Evolutionary conservation across 2,113 vertebrate species (phyloP).

Genomic region (Atrichornis clamosus): DNA sequence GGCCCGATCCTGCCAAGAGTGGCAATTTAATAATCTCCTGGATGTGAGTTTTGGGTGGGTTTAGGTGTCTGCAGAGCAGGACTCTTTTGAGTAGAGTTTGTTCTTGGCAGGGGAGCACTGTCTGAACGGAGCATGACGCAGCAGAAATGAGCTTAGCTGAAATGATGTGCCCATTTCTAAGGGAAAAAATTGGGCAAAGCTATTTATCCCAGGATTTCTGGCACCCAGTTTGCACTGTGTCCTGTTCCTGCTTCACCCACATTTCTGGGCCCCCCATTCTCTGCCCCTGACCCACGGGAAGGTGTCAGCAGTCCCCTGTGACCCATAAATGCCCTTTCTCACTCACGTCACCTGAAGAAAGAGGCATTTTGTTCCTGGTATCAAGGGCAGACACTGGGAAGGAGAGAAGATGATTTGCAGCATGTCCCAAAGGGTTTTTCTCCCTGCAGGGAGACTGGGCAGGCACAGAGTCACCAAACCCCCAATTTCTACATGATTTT

Average conservation of each 20-base stretch:
- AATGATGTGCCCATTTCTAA: fast-evolving
- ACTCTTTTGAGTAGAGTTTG: fast-evolving
- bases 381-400: not conserved
- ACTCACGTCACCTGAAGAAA: fast-evolving
- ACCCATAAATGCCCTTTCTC: not conserved
- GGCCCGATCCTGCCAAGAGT: fast-evolving
- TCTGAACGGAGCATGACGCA: fast-evolving
- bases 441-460: not conserved
- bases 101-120: not conserved
- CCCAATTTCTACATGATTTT: not conserved
- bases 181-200: not conserved
- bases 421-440: not conserved
- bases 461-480: not conserved
- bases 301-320: not conserved
- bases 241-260: not conserved
- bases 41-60: not conserved
- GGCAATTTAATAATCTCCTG: not conserved
- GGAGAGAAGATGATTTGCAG: not conserved
- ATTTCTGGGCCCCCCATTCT: not conserved
- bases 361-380: not conserved
- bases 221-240: fast-evolving
- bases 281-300: not conserved
- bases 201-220: fast-evolving
- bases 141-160: fast-evolving
- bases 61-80: not conserved